Evolutionary conservation across 2,888 invertebrate genomes (phyloP), one percentile per base, ranked within the genome.

Genomic region (Marronus borbonicus): DNA sequence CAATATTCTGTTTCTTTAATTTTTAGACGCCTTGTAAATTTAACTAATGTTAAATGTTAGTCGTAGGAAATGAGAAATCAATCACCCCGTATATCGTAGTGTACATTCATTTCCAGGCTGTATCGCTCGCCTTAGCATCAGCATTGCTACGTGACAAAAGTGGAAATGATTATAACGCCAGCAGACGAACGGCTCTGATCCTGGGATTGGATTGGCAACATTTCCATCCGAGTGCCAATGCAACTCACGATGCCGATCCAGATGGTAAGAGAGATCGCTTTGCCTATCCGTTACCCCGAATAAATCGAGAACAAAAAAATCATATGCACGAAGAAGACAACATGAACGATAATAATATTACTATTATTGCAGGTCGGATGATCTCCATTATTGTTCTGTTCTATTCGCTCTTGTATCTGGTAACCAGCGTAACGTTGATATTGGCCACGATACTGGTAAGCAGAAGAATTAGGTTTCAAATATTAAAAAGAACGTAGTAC

Each of bases 201-300:
- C 49, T 77, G 10, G 77, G 77, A n/a, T 36, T 77, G 31, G 70
- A 77, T 50, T 77, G 77, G 77, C 70, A 77, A 10, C 77, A 77
- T 44, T 77, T 77, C 24, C 77, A 77, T 62, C 17, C 77, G 2
- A 69, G 50, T 31, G 62, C 77, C 7, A 77, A 70, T 55, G 36
- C 62, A 70, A 77, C 77, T 69, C 14, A 50, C 12, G 60, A 62
- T 4, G 77, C 77, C 28, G 77, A 77, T 70, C 77, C 77, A 60
- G 62, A 68, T 49, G 77, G 77, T 77, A 77, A 77, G 60, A 68
- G 28, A 49, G 44, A 49, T 50, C 62, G 49, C 1, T 12, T 44
- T 10, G 44, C 8, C 44, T 44, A 31, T 44, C 20, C 28, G 44
- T 70, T 69, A 69, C n/a, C 31, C 44, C 44, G 44, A 12, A 28